These are phyloP conservation scores for Poecile atricapillus DNA, from an alignment of 2,113 vertebrate genomes.

Conservation along the genomic window DNA sequence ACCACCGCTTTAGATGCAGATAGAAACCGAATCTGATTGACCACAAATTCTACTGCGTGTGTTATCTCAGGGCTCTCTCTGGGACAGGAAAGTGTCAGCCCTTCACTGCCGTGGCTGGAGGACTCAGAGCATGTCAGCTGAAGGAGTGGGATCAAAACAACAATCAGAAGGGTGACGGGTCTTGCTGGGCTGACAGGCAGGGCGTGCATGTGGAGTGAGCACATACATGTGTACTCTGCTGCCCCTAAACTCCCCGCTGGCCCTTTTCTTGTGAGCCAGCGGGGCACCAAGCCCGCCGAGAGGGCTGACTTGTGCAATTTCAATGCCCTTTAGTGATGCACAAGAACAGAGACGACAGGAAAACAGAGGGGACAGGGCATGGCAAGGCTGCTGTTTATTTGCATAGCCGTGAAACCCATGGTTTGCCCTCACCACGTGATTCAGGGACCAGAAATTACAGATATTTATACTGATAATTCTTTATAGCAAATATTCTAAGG, in stretches of 20 bases:
- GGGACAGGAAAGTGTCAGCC: background rate
- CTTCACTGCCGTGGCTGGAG: background rate
- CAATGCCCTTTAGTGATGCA: constrained; percentile 54
- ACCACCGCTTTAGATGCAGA: background rate
- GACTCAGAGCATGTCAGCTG: background rate
- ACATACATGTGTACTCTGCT: constrained; percentile 53
- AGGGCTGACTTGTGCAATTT: constrained; percentile 57
- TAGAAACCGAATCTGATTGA: background rate
- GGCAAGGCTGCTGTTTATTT: background rate
- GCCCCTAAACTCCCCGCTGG: constrained; percentile 39
- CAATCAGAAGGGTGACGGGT: constrained; percentile 36
- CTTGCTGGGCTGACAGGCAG: constrained; percentile 60
- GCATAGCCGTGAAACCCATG: background rate
- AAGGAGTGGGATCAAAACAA: constrained; percentile 46
- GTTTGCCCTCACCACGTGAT: background rate
- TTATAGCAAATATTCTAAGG: background rate
- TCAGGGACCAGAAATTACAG: background rate
- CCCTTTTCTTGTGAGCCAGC: constrained; percentile 57
- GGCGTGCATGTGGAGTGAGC: constrained; percentile 19
- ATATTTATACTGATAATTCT: background rate
- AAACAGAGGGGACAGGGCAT: constrained; percentile 20
- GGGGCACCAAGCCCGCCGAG: background rate
- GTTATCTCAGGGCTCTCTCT: background rate
- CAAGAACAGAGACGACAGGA: constrained; percentile 44
- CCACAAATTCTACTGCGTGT: background rate